Conservation (phyloP, 2,113 vertebrate genomes). For the Synchiropus splendidus region DNA sequence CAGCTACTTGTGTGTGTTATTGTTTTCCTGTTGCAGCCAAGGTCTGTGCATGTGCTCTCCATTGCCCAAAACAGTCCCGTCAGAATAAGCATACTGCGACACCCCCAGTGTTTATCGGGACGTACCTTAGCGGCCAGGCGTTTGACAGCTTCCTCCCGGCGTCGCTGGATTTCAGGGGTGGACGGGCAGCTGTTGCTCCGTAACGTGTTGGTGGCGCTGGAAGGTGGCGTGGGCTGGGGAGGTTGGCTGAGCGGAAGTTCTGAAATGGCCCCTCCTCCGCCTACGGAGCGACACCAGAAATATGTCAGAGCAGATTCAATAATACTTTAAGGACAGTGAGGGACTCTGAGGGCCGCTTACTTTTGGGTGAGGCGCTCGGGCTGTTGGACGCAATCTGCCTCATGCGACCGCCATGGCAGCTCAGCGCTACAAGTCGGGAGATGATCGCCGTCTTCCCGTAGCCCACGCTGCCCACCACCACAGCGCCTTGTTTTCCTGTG, state of each 20-base stretch:
- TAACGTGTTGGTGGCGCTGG: constrained; percentile 52
- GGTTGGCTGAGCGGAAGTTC: constrained; percentile 81
- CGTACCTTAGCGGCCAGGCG: constrained; percentile 84
- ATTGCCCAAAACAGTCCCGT: no score
- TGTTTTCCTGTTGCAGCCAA: no score
- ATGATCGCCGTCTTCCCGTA: constrained; percentile 93
- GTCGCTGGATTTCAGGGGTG: constrained; percentile 68
- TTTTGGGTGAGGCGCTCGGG: constrained; percentile 74
- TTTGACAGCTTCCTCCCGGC: constrained; percentile 73
- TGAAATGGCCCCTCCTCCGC: constrained; percentile 51
- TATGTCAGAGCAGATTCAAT: no score
- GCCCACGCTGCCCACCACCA: constrained; percentile 86
- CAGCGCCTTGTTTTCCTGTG: constrained; percentile 71
- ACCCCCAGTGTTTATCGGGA: background rate
- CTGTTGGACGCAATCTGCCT: constrained; percentile 94
- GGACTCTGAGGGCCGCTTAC: constrained; percentile 63
- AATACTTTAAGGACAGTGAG: no score
- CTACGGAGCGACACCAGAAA: constrained; percentile 52
- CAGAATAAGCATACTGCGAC: no score
- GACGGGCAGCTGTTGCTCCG: constrained; percentile 57
- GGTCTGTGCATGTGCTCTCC: no score
- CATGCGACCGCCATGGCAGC: constrained; percentile 96
- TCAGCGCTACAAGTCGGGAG: constrained; percentile 91
- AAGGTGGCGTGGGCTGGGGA: constrained; percentile 57
- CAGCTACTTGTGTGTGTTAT: no score